A percentile compares a stretch with the other conserved stretches of the same genome.
Conservation (phyloP, 1,140 invertebrate species). For the Protaetia brevitarsis region DNA sequence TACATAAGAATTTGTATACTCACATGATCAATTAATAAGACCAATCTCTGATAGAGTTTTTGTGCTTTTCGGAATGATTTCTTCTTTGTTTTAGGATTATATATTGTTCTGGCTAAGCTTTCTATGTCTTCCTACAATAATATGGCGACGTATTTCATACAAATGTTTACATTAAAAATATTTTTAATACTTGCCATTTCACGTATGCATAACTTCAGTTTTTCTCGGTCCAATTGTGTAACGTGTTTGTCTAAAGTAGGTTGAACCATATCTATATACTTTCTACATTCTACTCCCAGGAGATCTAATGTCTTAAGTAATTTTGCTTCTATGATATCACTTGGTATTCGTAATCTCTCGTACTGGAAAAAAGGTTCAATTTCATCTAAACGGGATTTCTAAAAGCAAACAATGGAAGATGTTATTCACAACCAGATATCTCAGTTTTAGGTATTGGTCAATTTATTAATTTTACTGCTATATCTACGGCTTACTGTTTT, state of each 20-base stretch:
- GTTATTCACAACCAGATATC: background rate
- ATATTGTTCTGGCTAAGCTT: constrained; percentile 32
- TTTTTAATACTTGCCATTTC: constrained; percentile 33
- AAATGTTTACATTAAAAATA: no score
- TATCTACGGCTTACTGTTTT: no score
- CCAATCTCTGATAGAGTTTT: constrained; percentile 41
- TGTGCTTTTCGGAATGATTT: constrained; percentile 41
- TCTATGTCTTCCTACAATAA: constrained; percentile 16
- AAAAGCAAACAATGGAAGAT: constrained; percentile 25
- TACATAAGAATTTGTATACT: constrained; percentile 19
- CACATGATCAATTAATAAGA: constrained; percentile 34
- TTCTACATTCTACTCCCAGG: constrained; percentile 31
- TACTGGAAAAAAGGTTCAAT: constrained; percentile 38
- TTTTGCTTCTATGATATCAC: constrained; percentile 29
- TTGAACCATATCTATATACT: constrained; percentile 39
- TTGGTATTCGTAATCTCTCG: constrained; percentile 23
- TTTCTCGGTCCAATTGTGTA: constrained; percentile 38
- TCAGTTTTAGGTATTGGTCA: no score
- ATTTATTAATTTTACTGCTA: no score
- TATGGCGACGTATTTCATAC: no score
- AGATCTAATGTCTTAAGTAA: constrained; percentile 33
- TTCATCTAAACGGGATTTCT: constrained; percentile 34
- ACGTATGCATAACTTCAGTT: constrained; percentile 32
- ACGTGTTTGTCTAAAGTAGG: constrained; percentile 27
- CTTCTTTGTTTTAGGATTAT: constrained; percentile 45